A percentile compares a stretch with the other conserved stretches of the same genome.
These are phyloP conservation scores for Nomada hirtipes DNA, from an alignment of 2,888 invertebrate genomes.

Conservation along the genomic window DNA sequence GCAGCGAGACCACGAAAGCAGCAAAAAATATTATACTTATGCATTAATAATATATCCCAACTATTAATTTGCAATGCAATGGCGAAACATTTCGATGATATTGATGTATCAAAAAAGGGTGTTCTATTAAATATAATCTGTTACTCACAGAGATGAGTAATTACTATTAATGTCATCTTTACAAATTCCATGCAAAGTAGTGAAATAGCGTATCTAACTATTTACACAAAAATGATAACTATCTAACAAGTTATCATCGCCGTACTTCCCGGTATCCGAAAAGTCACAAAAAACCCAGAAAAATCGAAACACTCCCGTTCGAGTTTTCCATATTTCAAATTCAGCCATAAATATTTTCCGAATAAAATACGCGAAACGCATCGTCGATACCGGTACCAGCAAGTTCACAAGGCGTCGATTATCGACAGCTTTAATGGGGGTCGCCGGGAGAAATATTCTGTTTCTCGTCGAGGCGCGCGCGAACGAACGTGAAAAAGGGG, in stretches of 20 bases:
- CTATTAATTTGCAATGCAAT: no score
- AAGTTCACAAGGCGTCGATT: conserved; percentile 28
- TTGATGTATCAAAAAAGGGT: no score
- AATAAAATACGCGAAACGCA: no score
- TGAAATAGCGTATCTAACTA: no score
- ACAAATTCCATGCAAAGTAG: no score
- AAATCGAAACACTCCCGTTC: not conserved
- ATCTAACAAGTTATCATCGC: not conserved
- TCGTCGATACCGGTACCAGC: not conserved
- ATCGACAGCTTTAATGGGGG: conserved; percentile 36
- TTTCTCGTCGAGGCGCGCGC: conserved; percentile 27
- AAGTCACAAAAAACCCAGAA: not conserved
- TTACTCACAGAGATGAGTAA: no score
- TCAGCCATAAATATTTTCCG: conserved; percentile 6
- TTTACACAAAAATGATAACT: not conserved
- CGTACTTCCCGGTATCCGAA: not conserved
- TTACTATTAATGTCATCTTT: no score
- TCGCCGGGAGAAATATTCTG: conserved; percentile 24
- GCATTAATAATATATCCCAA: no score
- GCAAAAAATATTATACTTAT: no score
- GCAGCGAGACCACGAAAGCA: no score
- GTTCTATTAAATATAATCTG: no score
- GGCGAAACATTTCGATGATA: no score
- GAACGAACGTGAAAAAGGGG: conserved; percentile 1
- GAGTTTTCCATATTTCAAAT: not conserved